Percentiles rank a stretch among this genome's conserved stretches.
Conservation (phyloP, 2,113 vertebrate species). For the Callipepla squamata region DNA sequence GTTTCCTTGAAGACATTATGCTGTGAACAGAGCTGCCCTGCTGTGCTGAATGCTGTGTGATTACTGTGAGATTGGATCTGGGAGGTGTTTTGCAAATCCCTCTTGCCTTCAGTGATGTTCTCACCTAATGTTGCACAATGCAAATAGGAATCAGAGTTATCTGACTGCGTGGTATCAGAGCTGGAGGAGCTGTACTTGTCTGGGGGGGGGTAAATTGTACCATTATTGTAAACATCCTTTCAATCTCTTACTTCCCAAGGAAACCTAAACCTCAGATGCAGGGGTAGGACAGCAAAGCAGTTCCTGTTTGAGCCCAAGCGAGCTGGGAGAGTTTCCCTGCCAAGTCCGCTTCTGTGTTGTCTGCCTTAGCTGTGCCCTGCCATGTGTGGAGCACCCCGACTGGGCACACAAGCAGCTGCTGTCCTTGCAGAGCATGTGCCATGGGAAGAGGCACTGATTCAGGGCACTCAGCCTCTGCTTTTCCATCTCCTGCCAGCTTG, state of each 20-base stretch:
- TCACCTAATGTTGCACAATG: not conserved
- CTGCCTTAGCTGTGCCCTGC: rapidly evolving
- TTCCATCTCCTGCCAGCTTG: not conserved
- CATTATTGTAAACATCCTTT: conserved; percentile 50
- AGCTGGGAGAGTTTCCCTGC: not conserved
- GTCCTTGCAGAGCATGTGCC: not conserved
- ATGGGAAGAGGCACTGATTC: not conserved
- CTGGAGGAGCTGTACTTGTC: not conserved
- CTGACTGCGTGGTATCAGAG: rapidly evolving
- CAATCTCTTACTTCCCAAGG: not conserved
- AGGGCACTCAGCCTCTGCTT: not conserved
- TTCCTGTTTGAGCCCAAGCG: not conserved
- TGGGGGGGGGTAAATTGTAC: not conserved
- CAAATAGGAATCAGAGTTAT: not conserved
- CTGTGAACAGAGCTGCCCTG: not conserved
- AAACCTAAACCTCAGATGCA: not conserved
- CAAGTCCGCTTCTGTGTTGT: not conserved
- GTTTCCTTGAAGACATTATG: rapidly evolving
- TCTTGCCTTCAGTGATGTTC: not conserved
- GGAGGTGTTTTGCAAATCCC: not conserved
- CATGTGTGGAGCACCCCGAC: not conserved
- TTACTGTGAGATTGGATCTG: not conserved
- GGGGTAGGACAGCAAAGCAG: not conserved
- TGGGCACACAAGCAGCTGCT: rapidly evolving
- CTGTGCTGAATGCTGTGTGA: not conserved